These are phyloP conservation scores for Pedetes capensis DNA, from an alignment of 2,113 vertebrate genomes.

Conservation along the genomic window DNA sequence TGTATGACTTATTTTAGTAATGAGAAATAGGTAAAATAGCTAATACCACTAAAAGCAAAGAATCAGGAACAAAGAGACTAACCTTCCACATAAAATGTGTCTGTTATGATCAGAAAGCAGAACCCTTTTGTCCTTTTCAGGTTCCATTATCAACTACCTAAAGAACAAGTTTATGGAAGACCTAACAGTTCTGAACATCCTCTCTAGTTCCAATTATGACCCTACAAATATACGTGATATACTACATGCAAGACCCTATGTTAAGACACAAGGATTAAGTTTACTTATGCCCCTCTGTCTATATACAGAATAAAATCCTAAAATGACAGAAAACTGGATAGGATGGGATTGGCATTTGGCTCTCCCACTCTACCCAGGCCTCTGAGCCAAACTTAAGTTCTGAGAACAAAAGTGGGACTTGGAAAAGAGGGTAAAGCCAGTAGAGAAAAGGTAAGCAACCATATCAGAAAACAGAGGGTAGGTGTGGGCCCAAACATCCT, in stretches of 20 bases:
- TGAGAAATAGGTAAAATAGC: not conserved
- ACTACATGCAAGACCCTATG: not conserved
- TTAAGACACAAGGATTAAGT: not conserved
- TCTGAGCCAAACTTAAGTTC: not conserved
- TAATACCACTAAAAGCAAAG: conserved; percentile 11
- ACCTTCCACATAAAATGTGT: conserved; percentile 4
- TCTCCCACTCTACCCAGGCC: not conserved
- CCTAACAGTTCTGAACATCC: conserved; percentile 23
- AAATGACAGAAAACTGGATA: conserved; percentile 10
- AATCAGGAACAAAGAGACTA: not conserved
- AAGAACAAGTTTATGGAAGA: conserved; percentile 41
- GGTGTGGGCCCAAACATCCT: not conserved
- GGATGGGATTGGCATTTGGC: not conserved
- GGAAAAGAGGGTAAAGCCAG: not conserved
- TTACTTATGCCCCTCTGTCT: not conserved
- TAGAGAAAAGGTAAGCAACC: not conserved
- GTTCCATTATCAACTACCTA: not conserved
- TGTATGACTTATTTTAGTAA: conserved; percentile 30
- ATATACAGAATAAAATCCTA: not conserved
- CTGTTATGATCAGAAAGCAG: conserved; percentile 14
- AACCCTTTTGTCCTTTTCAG: not conserved
- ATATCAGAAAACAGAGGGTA: not conserved
- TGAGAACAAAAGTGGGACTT: not conserved
- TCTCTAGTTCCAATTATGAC: not conserved
- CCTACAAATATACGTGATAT: not conserved